Evolutionary conservation across 2,888 invertebrate species (phyloP).

Genomic region (Spodoptera littoralis): DNA sequence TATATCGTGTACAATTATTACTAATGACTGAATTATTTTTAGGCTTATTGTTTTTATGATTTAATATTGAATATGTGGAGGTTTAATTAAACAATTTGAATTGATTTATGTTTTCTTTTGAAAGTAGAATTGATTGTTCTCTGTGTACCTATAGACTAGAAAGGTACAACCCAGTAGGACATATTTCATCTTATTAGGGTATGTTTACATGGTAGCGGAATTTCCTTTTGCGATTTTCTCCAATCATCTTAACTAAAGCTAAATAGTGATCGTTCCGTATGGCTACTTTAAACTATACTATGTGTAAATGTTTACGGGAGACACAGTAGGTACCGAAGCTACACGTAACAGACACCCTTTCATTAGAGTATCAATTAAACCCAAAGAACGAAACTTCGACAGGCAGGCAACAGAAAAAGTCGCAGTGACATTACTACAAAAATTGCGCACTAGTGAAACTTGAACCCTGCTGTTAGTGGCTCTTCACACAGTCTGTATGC

Average conservation of each 20-base stretch:
- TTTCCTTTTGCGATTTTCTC: not conserved
- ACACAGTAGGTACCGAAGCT: no score
- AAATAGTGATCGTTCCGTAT: no score
- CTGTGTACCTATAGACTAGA: constrained; percentile 9
- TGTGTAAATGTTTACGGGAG: no score
- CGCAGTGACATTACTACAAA: no score
- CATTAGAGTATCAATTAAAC: no score
- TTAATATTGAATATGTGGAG: constrained; percentile 47
- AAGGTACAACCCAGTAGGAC: constrained; percentile 6
- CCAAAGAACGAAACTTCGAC: no score
- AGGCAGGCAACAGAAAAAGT: no score
- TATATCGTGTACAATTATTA: constrained; percentile 41
- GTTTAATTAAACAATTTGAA: constrained; percentile 50
- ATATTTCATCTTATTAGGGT: constrained; percentile 31
- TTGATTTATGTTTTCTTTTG: constrained; percentile 11
- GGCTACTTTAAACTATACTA: no score
- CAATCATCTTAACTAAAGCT: no score
- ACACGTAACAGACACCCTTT: no score
- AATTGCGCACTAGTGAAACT: constrained; percentile 2
- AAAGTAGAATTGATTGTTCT: not conserved
- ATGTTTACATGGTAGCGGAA: constrained; percentile 17
- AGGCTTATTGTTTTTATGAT: constrained; percentile 53
- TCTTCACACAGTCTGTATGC: constrained; percentile 19
- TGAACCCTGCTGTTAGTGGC: constrained; percentile 9
- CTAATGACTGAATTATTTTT: constrained; percentile 55